These are phyloP conservation scores for Oreochromis grahami DNA, from an alignment of 2,797 vertebrate genomes.

Conservation along the genomic window DNA sequence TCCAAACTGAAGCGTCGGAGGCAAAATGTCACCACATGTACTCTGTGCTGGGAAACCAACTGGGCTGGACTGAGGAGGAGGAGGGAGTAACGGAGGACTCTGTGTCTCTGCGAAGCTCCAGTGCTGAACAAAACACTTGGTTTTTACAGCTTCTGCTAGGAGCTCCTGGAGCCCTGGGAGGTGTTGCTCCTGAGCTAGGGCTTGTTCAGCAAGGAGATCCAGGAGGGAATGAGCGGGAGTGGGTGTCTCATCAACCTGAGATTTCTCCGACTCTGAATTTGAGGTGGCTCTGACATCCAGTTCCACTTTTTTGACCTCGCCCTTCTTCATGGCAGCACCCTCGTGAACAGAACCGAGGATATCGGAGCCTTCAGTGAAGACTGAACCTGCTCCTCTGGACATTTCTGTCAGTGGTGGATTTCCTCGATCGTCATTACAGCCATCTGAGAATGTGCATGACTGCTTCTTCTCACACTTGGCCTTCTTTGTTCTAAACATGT, in stretches of 20 bases:
- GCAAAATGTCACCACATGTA: not conserved
- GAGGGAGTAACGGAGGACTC: slow-evolving; percentile 35
- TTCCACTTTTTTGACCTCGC: not conserved
- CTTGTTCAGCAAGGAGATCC: slow-evolving; percentile 81
- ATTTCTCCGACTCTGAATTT: not conserved
- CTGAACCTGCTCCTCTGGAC: slow-evolving; percentile 58
- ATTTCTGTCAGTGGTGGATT: slow-evolving; percentile 41
- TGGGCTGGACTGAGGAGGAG: slow-evolving; percentile 49
- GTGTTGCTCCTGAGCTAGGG: slow-evolving; percentile 70
- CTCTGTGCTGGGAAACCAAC: slow-evolving; percentile 6
- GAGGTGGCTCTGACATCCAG: slow-evolving; percentile 58
- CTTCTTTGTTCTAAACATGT: slow-evolving; percentile 35
- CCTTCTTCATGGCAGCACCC: slow-evolving; percentile 65
- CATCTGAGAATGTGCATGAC: not conserved
- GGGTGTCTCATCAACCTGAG: not conserved
- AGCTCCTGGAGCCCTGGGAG: slow-evolving; percentile 31
- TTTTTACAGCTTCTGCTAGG: slow-evolving; percentile 17
- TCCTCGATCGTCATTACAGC: not conserved
- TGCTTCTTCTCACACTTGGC: slow-evolving; percentile 25
- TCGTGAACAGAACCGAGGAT: slow-evolving; percentile 66
- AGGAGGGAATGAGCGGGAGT: slow-evolving; percentile 72
- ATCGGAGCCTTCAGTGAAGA: slow-evolving; percentile 22
- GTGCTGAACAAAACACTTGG: not conserved
- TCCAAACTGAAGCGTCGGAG: not conserved
- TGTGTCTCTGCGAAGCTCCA: slow-evolving; percentile 1